These are phyloP conservation scores for Coranthus polyacanthus DNA, from an alignment of 2,797 vertebrate species.

Conservation along the genomic window DNA sequence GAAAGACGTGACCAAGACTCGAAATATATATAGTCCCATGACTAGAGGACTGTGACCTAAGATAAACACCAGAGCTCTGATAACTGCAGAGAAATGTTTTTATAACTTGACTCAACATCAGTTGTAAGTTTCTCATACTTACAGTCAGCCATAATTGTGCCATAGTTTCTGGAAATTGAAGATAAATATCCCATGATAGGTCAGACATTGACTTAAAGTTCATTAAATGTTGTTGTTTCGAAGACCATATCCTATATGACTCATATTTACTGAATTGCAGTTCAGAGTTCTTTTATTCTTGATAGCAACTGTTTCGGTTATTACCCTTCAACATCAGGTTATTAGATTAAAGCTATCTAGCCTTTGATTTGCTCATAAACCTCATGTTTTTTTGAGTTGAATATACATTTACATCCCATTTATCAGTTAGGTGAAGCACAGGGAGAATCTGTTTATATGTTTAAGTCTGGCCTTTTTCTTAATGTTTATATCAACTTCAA, in stretches of 20 bases:
- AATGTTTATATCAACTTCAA: neutral
- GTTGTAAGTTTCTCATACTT: slow-evolving; percentile 19
- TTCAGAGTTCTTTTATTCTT: neutral
- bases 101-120: slow-evolving; percentile 18
- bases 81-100: slow-evolving; percentile 11
- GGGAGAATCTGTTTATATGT: neutral
- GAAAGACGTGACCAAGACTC: slow-evolving; percentile 23
- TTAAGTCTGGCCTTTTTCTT: neutral
- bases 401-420: neutral
- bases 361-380: neutral
- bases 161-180: slow-evolving; percentile 5
- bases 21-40: slow-evolving; percentile 24
- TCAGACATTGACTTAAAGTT: neutral
- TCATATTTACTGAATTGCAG: neutral
- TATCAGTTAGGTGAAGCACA: neutral
- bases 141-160: neutral
- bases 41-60: slow-evolving; percentile 36
- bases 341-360: neutral
- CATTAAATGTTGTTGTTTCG: too few relatives aligned
- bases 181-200: neutral
- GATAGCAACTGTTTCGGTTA: neutral
- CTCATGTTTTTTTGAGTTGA: neutral
- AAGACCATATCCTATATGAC: too few relatives aligned
- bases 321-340: neutral
- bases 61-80: slow-evolving; percentile 43